These are phyloP conservation scores for Agonum fuliginosum DNA, from an alignment of 2,888 invertebrate genomes.

Conservation along the genomic window DNA sequence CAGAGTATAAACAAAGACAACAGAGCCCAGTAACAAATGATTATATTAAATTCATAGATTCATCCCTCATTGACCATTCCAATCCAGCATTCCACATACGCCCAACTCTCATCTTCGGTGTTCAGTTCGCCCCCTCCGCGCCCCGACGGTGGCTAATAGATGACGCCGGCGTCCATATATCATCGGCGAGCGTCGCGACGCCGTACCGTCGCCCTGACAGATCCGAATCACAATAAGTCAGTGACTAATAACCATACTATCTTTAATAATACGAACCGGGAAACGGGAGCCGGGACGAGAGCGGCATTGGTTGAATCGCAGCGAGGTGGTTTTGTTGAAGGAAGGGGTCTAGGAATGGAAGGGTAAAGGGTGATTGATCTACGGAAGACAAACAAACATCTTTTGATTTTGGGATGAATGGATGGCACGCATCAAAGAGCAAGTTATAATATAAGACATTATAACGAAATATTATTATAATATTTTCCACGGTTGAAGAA, in stretches of 20 bases:
- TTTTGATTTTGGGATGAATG: background rate
- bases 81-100: slow-evolving; percentile 5
- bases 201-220: slow-evolving; percentile 66
- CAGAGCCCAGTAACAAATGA: no score
- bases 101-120: background rate
- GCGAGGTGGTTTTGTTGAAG: no score
- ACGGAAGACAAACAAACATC: background rate
- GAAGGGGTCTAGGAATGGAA: no score
- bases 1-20: no score
- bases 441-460: no score
- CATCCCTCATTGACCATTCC: no score
- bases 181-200: slow-evolving; percentile 65
- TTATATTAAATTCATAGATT: no score
- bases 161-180: slow-evolving; percentile 67
- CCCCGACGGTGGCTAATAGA: slow-evolving; percentile 44
- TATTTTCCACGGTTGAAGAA: no score
- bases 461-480: no score
- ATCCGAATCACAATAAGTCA: slow-evolving; percentile 68
- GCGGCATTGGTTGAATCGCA: background rate
- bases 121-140: background rate
- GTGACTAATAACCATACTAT: slow-evolving; percentile 70
- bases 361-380: background rate
- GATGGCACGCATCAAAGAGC: no score
- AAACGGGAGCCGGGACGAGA: background rate
- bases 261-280: slow-evolving; percentile 65